Base-by-base conservation (phyloP, 2,113 vertebrate species). In the Zingel zingel region DNA sequence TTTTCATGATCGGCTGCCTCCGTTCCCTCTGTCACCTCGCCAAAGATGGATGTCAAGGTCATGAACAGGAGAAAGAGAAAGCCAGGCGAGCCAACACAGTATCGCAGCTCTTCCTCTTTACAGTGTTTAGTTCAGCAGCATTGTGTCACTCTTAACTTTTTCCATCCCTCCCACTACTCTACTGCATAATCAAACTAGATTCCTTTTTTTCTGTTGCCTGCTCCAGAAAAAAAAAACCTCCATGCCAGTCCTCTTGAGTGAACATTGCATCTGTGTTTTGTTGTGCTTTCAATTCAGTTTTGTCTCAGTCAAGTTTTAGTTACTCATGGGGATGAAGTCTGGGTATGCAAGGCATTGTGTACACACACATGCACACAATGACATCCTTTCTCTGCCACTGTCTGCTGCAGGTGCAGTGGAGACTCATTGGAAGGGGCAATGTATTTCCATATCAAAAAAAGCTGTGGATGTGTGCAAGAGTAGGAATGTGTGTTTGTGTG, bases 381-480 rank as follows among this genome's bases (percentile, higher is more conserved):
- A 23, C 56, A 43, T 69, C 56, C 53, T 75, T 79, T 83, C 51
- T 82, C 51, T 76, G 68, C 68, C 13, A 59, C 69, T 72, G 62
- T 56, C 54, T 78, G 74, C 74, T 91, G 82, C 85, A 88, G 83
- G 84, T 89, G 84, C 74, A 54, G 47, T 50, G 30, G 47, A 87
- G 62, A 54, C 27, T 81, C 63, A 0, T 33, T 75, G 61, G 85
- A 81, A 72, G 84, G 16, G 47, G 39, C 65, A 48, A n/a, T 47
- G 6, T 27, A 91, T 94, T 91, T 89, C 76, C 85, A 92, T 90
- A 86, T 88, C 48, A 87, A 91, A 93, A 82, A 82, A 64, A 66
- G 43, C 70, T 68, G 53, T 2, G n/a, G 3, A 13, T 53, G 56
- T 82, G 70, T 74, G 61, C 69, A 13, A 57, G 13, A 5, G 18